Percentiles rank a stretch among this genome's conserved stretches.
Conservation (phyloP, 2,888 invertebrate species). For the Oasisia sp. region DNA sequence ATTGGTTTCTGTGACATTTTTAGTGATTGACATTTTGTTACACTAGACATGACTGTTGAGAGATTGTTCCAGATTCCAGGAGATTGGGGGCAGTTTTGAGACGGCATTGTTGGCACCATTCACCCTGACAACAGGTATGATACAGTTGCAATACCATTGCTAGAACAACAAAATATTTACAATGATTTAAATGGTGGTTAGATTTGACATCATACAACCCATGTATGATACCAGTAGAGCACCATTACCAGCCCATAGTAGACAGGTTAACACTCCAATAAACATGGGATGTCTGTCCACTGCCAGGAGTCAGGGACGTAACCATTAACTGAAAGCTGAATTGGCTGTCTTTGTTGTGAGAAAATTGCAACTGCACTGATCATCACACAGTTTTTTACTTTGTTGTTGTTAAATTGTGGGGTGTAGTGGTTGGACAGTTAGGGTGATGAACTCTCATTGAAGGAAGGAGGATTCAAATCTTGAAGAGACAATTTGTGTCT, state of each 20-base stretch:
- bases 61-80: slow-evolving; percentile 78
- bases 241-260: neutral
- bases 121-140: slow-evolving; percentile 48
- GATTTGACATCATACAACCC: neutral
- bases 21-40: slow-evolving; percentile 34
- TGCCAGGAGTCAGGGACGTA: no score
- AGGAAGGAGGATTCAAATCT: no score
- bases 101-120: slow-evolving; percentile 65
- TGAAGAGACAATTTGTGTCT: no score
- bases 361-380: no score
- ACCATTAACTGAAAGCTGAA: no score
- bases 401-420: no score
- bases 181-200: neutral
- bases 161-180: slow-evolving; percentile 22
- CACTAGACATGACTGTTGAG: slow-evolving; percentile 22
- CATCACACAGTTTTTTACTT: no score
- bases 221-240: neutral
- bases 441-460: no score
- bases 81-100: slow-evolving; percentile 81
- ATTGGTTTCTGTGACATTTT: neutral
- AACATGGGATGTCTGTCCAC: neutral
- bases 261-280: no score
- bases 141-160: slow-evolving; percentile 22
- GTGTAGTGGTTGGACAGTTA: no score
- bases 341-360: no score